These are phyloP conservation scores for Pavo muticus DNA, from an alignment of 2,113 vertebrate species.

Conservation along the genomic window DNA sequence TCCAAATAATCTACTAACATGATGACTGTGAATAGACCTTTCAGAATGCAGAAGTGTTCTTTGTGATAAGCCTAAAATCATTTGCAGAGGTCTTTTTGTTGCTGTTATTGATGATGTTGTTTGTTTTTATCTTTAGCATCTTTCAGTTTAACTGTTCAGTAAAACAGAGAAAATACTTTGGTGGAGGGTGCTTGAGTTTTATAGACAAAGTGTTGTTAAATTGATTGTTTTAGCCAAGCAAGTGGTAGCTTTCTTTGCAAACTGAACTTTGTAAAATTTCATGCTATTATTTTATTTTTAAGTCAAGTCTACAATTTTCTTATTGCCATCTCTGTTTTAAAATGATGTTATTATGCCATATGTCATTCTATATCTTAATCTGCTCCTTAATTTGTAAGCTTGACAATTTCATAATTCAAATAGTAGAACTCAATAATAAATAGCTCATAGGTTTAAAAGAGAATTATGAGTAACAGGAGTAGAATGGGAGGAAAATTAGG, in stretches of 20 bases:
- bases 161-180: neutral
- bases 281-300: neutral
- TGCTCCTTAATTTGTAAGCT: neutral
- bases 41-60: slow-evolving; percentile 61
- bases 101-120: neutral
- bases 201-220: neutral
- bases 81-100: neutral
- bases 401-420: neutral
- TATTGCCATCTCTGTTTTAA: neutral
- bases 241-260: neutral
- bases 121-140: neutral
- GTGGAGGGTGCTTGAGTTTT: neutral
- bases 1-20: slow-evolving; percentile 70
- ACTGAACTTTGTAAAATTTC: neutral
- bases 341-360: neutral
- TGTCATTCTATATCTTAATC: neutral
- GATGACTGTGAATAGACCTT: slow-evolving; percentile 66
- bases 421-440: neutral
- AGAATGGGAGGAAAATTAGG: neutral
- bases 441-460: neutral
- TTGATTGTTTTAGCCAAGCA: neutral
- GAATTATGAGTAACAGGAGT: neutral
- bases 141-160: neutral
- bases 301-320: neutral
- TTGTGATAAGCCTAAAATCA: slow-evolving; percentile 8